Evolutionary conservation across 2,888 invertebrate species (phyloP).

Genomic region (Harpalus rubripes): DNA sequence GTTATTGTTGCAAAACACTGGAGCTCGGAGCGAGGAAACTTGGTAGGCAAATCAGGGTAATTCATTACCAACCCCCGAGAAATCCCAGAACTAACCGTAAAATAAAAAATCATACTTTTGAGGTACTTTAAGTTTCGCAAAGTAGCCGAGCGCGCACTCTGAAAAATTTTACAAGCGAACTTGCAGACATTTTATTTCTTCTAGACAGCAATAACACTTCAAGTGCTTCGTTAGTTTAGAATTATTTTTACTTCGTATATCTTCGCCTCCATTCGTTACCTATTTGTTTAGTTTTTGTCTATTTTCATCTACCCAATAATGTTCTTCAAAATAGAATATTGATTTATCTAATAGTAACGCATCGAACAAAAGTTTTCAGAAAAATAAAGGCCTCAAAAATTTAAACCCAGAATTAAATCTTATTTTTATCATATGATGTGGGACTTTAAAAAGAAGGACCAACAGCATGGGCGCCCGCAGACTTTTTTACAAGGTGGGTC

Average conservation of each 20-base stretch:
- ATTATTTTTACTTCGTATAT: not conserved
- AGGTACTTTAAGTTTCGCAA: constrained; percentile 57
- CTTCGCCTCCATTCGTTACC: not conserved
- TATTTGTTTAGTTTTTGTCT: not conserved
- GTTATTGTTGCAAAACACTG: constrained; percentile 25
- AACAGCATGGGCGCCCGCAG: too few species aligned
- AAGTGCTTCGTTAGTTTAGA: constrained; percentile 62
- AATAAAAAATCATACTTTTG: constrained; percentile 53
- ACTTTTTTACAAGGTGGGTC: too few species aligned
- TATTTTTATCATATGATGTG: too few species aligned
- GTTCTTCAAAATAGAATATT: not conserved
- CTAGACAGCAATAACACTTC: constrained; percentile 60
- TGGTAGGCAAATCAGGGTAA: constrained; percentile 30
- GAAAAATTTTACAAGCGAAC: constrained; percentile 63
- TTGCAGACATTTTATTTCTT: constrained; percentile 64
- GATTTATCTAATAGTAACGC: not conserved
- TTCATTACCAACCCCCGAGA: constrained; percentile 40
- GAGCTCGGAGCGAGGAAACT: not conserved
- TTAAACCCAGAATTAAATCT: too few species aligned
- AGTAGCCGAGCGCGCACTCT: constrained; percentile 46
- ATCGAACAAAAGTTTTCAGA: too few species aligned
- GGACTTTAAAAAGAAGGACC: too few species aligned
- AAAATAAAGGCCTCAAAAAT: too few species aligned
- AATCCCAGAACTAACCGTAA: constrained; percentile 31
- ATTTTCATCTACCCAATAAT: not conserved